Base-by-base conservation (phyloP, 1,140 invertebrate genomes). In the Diabrotica undecimpunctata region DNA sequence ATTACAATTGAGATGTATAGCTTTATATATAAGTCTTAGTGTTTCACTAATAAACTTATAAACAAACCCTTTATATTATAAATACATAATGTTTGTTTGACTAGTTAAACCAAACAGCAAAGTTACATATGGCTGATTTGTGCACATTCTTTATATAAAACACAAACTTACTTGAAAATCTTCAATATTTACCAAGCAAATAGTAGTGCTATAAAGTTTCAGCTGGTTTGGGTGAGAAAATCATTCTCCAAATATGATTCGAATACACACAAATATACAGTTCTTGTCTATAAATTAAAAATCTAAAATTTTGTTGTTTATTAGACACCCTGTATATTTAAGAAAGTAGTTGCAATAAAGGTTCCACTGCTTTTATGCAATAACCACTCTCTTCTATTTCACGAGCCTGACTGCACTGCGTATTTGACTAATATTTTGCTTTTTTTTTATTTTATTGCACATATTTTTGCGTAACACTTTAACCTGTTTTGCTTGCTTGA, bases 131-230 rank as follows among this genome's bases (percentile, higher is more conserved):
- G 25, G 4, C 25, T 25, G 25, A 25, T 25, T 25, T 25, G 25
- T 25, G 25, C 25, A 25, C 25, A 25, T 25, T 1, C 4, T 25
- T n/a, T n/a, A n/a, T 25, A 25, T 25, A 25, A 25, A 25, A 25
- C 25, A 25, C 25, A 25, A 25, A 25, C 25, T 25, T 25, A 25
- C 13, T 57, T 57, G 55, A 37, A 57, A 57, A 38, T 38, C 36
- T 57, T 36, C 36, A 12, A 37, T 57, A 8, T 37, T 12, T 36
- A 57, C 41, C 14, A 57, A 3, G 55, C 55, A 57, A 6, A n/a
- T 37, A 57, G 55, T 57, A 57, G 55, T 37, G 55, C 55, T 57
- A 57, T 38, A 37, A 57, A 55, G 35, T n/a, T 38, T 57, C 10
- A n/a, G n/a, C 35, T 57, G 55, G 55, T 57, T 57, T 57, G 55